Base-by-base conservation (phyloP, 1,140 invertebrate genomes). In the Lasioglossum baleicum region DNA sequence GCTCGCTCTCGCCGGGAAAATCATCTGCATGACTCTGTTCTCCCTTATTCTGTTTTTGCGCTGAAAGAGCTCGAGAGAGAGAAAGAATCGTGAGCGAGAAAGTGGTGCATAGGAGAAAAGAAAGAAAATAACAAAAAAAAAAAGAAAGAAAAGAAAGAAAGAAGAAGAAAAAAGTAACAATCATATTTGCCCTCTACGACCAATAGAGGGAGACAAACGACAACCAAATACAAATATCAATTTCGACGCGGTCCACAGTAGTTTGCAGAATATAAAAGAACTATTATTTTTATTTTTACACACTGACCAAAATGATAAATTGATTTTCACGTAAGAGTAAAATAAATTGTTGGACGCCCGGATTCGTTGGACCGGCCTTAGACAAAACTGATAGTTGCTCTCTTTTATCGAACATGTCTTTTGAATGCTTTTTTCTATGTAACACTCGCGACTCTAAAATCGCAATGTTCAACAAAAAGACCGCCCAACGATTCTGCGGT, bases 201-300 rank as follows among this genome's bases (percentile, higher is more conserved):
- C 61, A 53, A 44, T 35, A 35, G 40, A 58, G 51, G 73, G 60
- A 83, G 72, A 65, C 63, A 83, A 69, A 71, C 44, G 68, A 65
- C 83, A 90, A 89, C 85, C 85, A 90, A 90, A 90, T 89, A 89
- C 70, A 81, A 76, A 64, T 90, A 90, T 88, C 85, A 90, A 88
- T 88, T 87, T 87, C 88, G 67, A 87, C 75, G 87, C 75, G 90
- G 90, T 91, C 89, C 89, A 91, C 84, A 87, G 88, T 91, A 90
- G 89, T 90, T 89, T 87, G 84, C 87, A 86, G 87, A 85, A 64
- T 89, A 87, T 80, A 83, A 67, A 67, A 90, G 63, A 86, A 90
- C 80, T 64, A 69, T 87, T 83, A 83, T 88, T 89, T 91, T 92
- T 90, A 91, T 92, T 91, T 91, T 92, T 91, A 83, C 81, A 87